Base-by-base conservation (phyloP, 35 echinoderm and acorn worm genomes). In the Eucidaris tribuloides region DNA sequence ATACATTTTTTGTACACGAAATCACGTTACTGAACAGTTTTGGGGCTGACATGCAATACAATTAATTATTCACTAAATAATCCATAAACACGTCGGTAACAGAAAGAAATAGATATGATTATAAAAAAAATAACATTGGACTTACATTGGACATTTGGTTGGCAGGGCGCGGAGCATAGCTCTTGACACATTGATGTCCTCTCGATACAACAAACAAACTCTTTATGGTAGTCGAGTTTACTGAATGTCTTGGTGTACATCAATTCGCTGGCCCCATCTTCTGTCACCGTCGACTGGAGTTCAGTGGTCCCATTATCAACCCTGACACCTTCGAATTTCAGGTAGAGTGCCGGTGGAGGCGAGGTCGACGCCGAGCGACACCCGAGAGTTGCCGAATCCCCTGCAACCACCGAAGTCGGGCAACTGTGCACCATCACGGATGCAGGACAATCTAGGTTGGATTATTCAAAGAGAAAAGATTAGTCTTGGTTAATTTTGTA, bases 351-450 rank as follows among this genome's bases (percentile, higher is more conserved):
- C 7, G 68, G 68, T 41, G 68, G 68, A 44, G 68, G 68, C 22
- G 68, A 74, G n/a, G 68, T 74, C 24, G 68, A 33, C 3, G 68
- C 68, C 68, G 68, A 74, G 37, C 68, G 68, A n/a, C 68, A 74
- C 14, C 68, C 37, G 40, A 74, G 68, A n/a, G 68, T 74, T 44
- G 68, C 68, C 37, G 68, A 74, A 36, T 74, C 14, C 0, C 68
- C 68, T 13, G 68, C 28, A 74, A 3, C 44, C 5, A 74, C 68
- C 37, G 68, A 41, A 0, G 68, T 74, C 68, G 68, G 68, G 68
- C 68, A 74, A 25, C 44, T 40, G 68, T 74, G 68, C 2, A 74
- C 68, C 41, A 74, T 24, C 11, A 74, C 68, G 24, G 68, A 44
- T 23, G 36, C 38, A 7, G 68, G 68, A 22, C 68, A 74, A 11